Base-by-base conservation (phyloP, 2,888 invertebrate species). In the Drosophila diplacantha region DNA sequence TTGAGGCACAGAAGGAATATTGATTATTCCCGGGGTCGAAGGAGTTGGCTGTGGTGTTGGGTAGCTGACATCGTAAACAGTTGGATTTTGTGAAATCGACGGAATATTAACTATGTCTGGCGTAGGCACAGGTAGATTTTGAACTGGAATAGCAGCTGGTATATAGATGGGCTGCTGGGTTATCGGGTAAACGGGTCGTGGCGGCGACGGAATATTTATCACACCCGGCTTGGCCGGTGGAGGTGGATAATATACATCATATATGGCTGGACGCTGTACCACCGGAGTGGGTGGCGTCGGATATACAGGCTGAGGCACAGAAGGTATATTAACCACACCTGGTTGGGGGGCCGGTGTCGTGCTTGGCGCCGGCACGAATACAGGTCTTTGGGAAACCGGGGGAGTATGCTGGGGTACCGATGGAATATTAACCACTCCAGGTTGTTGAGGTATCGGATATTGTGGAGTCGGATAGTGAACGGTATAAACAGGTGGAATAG, bases 41-140 rank as follows among this genome's bases (percentile, higher is more conserved):
- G 41, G 61, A 9, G 29, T 49, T 11, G 59, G 58, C 3, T 58
- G 59, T 5, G 59, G 35, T 0, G 22, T 5, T 2, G 58, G 59
- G 14, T 59, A 58, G 14, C 6, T 59, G 8, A 58, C 59, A 14
- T 58, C 46, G 2, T 59, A 16, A 16, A 47, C 4, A 0, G 39
- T 38, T 2, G 55, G 63, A 2, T 53, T 44, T 24, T 35, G 4
- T 9, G 66, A 57, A 24, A 37, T 18, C 0, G 67, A 38, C 0
- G 69, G 69, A n/a, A 68, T 44, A 49, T 69, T 69, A 6, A 68
- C 34, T 5, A 74, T 50, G 14, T 51, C 64, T 12, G 73, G 69
- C 5, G 55, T 38, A 2, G 67, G 56, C n/a, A 60, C 32, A 3
- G 57, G 52, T 22, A 44, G 46, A 3, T 57, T 37, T 7, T 38